Conservation (phyloP, 2,888 invertebrate species). For the Craniophora ligustri region DNA sequence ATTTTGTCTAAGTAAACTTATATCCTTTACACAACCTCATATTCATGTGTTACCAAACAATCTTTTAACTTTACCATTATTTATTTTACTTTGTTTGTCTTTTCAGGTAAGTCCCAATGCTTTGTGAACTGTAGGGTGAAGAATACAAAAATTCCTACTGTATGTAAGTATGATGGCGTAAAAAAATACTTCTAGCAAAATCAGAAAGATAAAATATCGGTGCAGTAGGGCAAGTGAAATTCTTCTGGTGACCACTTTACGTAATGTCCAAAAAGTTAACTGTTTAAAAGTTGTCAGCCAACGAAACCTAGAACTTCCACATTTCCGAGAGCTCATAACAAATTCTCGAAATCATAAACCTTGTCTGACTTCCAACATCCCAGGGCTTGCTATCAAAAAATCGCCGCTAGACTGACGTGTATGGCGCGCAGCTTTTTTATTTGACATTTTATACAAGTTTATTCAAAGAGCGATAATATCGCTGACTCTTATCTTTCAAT, state of each 20-base stretch:
- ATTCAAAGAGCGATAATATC: slow-evolving; percentile 88
- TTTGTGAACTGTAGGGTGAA: too few relatives aligned
- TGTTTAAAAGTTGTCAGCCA: neutral
- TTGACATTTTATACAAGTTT: slow-evolving; percentile 89
- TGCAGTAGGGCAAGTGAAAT: too few relatives aligned
- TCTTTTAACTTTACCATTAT: neutral
- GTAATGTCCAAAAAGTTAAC: neutral
- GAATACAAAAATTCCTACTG: neutral
- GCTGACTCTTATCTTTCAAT: slow-evolving; percentile 87
- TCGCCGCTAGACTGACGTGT: slow-evolving; percentile 78
- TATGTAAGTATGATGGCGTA: slow-evolving; percentile 18
- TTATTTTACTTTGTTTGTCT: slow-evolving; percentile 6
- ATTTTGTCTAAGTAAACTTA: too few relatives aligned
- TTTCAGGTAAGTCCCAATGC: slow-evolving; percentile 51
- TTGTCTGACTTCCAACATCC: slow-evolving; percentile 57
- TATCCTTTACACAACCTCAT: too few relatives aligned
- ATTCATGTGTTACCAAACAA: too few relatives aligned
- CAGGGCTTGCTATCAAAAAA: slow-evolving; percentile 74
- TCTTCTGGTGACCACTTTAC: neutral
- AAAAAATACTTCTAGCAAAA: neutral
- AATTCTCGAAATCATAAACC: slow-evolving; percentile 43
- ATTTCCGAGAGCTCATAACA: slow-evolving; percentile 47
- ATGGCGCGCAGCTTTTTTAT: slow-evolving; percentile 85
- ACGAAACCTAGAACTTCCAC: slow-evolving; percentile 26
- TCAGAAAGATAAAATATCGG: too few relatives aligned